These are phyloP conservation scores for Lagocephalus sceleratus DNA, from an alignment of 2,797 vertebrate species.

Conservation along the genomic window DNA sequence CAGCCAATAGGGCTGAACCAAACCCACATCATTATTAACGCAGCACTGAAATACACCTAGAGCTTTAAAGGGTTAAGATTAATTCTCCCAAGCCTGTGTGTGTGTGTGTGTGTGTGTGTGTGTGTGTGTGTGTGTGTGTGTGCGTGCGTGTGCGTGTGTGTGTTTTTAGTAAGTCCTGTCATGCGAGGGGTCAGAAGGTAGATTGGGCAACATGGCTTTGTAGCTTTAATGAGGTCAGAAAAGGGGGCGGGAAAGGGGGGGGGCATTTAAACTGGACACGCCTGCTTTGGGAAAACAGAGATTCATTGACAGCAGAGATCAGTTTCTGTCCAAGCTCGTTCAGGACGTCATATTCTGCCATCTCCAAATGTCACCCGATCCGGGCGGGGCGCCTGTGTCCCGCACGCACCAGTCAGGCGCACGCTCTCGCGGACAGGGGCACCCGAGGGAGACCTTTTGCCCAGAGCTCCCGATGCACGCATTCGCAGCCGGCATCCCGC, in stretches of 20 bases:
- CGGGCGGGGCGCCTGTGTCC: conserved; percentile 45
- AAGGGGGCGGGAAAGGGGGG: conserved; percentile 21
- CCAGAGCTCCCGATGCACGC: conserved; percentile 47
- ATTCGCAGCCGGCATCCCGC: conserved; percentile 52
- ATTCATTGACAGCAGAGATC: conserved; percentile 23
- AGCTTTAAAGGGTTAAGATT: conserved; percentile 49
- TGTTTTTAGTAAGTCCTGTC: conserved; percentile 63
- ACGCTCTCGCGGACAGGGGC: conserved; percentile 58
- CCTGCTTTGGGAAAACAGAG: conserved; percentile 23
- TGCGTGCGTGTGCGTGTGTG: conserved; percentile 46
- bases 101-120: conserved; percentile 44
- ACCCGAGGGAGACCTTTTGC: conserved; percentile 63
- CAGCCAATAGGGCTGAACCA: no score
- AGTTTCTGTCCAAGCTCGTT: conserved; percentile 24
- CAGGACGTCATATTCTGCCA: conserved; percentile 34
- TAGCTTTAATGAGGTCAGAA: conserved; percentile 44
- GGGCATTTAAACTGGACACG: conserved; percentile 23
- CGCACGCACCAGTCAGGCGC: conserved; percentile 32
- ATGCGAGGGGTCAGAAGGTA: conserved; percentile 60
- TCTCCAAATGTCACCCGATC: conserved; percentile 53
- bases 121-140: conserved; percentile 47
- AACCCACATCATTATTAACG: conserved; percentile 4
- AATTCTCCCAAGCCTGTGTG: conserved; percentile 40
- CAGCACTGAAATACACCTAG: conserved; percentile 14
- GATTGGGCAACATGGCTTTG: conserved; percentile 55